Percentiles rank a stretch among this genome's conserved stretches.
These are phyloP conservation scores for Drosophila subpulchrella DNA, from an alignment of 1,140 invertebrate species.

Conservation along the genomic window DNA sequence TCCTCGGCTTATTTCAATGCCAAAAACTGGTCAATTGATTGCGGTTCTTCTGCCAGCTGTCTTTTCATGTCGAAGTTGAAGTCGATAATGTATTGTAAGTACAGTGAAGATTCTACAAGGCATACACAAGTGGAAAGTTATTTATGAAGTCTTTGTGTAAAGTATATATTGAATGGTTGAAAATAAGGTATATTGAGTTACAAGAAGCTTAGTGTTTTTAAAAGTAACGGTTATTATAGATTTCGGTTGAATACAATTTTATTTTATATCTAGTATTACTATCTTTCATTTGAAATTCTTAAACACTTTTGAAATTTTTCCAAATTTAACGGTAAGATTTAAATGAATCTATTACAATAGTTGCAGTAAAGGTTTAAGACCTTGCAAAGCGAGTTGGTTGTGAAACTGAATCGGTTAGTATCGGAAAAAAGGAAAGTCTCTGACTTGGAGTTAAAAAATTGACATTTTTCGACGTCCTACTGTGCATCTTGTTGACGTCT, in stretches of 20 bases:
- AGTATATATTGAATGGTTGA: too few relatives aligned
- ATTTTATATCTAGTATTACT: too few relatives aligned
- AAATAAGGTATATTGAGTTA: neutral
- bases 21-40: conserved; percentile 35
- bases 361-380: neutral
- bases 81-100: conserved; percentile 5
- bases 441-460: neutral
- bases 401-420: neutral
- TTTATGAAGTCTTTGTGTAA: too few relatives aligned
- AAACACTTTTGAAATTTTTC: too few relatives aligned
- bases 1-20: conserved; percentile 37
- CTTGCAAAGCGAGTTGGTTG: neutral
- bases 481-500: conserved; percentile 4
- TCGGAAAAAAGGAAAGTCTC: neutral
- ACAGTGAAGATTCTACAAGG: neutral
- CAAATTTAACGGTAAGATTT: neutral
- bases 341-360: neutral
- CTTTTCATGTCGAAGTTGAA: conserved; percentile 8
- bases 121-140: neutral
- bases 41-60: conserved; percentile 29
- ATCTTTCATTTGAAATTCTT: too few relatives aligned
- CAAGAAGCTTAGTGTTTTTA: too few relatives aligned
- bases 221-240: too few relatives aligned
- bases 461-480: neutral
- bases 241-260: too few relatives aligned